Evolutionary conservation across 2,113 vertebrate genomes (phyloP).

Genomic region (Rhombomys opimus): DNA sequence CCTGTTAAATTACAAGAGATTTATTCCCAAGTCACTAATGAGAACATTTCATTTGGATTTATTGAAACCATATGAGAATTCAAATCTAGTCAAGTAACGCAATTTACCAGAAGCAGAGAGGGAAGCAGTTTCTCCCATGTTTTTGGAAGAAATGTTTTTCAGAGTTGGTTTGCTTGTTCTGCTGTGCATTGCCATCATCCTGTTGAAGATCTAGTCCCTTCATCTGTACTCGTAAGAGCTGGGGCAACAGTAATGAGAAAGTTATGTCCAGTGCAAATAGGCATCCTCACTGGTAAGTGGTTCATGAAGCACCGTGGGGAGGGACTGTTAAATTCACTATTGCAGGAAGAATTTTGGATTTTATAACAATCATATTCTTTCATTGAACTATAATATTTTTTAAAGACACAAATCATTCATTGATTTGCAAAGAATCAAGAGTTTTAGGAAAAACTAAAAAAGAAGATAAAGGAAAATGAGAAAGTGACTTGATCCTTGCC

Average conservation of each 20-base stretch:
- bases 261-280: not conserved
- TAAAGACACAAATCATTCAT: not conserved
- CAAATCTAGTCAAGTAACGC: constrained; percentile 61
- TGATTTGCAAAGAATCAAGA: not conserved
- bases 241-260: not conserved
- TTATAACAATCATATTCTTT: not conserved
- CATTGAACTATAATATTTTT: not conserved
- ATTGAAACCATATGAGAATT: constrained; percentile 66
- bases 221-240: not conserved
- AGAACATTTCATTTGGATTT: constrained; percentile 62
- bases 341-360: constrained; percentile 19
- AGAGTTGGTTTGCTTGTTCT: constrained; percentile 4
- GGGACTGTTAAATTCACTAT: not conserved
- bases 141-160: constrained; percentile 27
- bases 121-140: constrained; percentile 39
- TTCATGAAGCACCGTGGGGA: not conserved
- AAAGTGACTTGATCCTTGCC: not conserved
- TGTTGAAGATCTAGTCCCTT: not conserved
- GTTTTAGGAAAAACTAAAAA: not conserved
- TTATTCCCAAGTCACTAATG: constrained; percentile 63
- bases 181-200: not conserved
- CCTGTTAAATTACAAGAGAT: constrained; percentile 37
- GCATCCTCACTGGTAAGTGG: not conserved
- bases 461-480: not conserved
- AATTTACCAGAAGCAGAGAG: constrained; percentile 59